A percentile compares a stretch with the other conserved stretches of the same genome.
These are phyloP conservation scores for Ptiloglossa arizonensis DNA, from an alignment of 1,140 invertebrate species.

Conservation along the genomic window DNA sequence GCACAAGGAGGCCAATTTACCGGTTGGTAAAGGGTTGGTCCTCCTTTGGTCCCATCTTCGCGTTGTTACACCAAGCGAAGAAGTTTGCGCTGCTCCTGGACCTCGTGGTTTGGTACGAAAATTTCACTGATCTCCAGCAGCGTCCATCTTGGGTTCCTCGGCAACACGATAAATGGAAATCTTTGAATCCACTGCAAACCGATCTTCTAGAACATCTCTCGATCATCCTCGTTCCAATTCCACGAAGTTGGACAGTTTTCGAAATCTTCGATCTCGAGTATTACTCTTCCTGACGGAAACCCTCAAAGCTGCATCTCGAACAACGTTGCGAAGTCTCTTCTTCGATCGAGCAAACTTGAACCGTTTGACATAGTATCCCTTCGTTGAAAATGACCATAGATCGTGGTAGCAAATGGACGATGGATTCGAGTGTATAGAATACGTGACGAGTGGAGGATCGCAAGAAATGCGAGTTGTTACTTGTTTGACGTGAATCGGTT, in stretches of 20 bases:
- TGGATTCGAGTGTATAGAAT: too few relatives aligned
- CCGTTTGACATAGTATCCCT: too few relatives aligned
- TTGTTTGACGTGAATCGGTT: too few relatives aligned
- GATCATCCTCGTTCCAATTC: too few relatives aligned
- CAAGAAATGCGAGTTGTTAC: too few relatives aligned
- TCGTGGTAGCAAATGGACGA: too few relatives aligned
- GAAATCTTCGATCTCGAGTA: neutral
- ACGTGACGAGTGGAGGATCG: too few relatives aligned
- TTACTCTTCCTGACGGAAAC: neutral
- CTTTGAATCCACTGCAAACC: slow-evolving; percentile 3
- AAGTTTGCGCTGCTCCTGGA: slow-evolving; percentile 39
- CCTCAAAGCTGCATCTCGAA: too few relatives aligned
- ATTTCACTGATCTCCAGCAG: slow-evolving; percentile 49
- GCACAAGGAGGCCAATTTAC: slow-evolving; percentile 37
- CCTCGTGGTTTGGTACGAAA: slow-evolving; percentile 17
- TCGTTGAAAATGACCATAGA: too few relatives aligned
- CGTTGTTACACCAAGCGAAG: slow-evolving; percentile 39
- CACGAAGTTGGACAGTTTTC: neutral
- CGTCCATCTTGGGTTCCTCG: slow-evolving; percentile 23
- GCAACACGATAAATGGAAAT: slow-evolving; percentile 29
- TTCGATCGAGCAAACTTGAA: too few relatives aligned
- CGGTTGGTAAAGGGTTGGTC: slow-evolving; percentile 20
- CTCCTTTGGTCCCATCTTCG: slow-evolving; percentile 31
- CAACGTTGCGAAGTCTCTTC: too few relatives aligned
- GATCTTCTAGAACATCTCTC: neutral